Evolutionary conservation across 2,113 vertebrate genomes (phyloP).

Genomic region (Holacanthus passer): DNA sequence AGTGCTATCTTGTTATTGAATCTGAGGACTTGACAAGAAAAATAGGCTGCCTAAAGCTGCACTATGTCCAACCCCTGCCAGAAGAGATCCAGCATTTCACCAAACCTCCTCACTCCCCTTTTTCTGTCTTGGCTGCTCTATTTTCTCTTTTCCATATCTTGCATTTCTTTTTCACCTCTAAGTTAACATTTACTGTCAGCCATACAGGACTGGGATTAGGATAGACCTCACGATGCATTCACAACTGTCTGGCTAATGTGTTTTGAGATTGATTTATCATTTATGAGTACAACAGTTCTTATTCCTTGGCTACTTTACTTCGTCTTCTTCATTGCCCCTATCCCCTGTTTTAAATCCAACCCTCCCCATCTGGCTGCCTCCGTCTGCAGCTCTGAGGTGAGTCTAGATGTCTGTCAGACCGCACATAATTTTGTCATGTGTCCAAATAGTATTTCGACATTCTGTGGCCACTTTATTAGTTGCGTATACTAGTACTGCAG

Average conservation of each 20-base stretch:
- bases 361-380: conserved; percentile 37
- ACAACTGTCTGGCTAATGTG: conserved; percentile 53
- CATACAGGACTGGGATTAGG: conserved; percentile 49
- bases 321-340: conserved; percentile 39
- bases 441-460: conserved; percentile 43
- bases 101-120: conserved; percentile 48
- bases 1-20: conserved; percentile 73
- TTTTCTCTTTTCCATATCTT: conserved; percentile 53
- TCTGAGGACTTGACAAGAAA: conserved; percentile 72
- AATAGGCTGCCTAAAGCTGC: conserved; percentile 62
- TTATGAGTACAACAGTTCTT: conserved; percentile 37
- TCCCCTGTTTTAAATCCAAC: conserved; percentile 11
- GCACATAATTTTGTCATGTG: conserved; percentile 43
- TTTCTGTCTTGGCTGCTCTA: conserved; percentile 36
- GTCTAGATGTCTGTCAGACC: conserved; percentile 53
- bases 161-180: conserved; percentile 61
- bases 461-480: conserved; percentile 41
- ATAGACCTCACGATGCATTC: conserved; percentile 43
- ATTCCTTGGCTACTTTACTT: conserved; percentile 40
- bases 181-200: conserved; percentile 61
- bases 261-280: conserved; percentile 63
- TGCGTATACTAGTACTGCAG: not conserved
- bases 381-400: conserved; percentile 51
- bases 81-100: conserved; percentile 54
- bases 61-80: conserved; percentile 58